Base-by-base conservation (phyloP, 2,797 vertebrate species). In the Tragopan temminckii region DNA sequence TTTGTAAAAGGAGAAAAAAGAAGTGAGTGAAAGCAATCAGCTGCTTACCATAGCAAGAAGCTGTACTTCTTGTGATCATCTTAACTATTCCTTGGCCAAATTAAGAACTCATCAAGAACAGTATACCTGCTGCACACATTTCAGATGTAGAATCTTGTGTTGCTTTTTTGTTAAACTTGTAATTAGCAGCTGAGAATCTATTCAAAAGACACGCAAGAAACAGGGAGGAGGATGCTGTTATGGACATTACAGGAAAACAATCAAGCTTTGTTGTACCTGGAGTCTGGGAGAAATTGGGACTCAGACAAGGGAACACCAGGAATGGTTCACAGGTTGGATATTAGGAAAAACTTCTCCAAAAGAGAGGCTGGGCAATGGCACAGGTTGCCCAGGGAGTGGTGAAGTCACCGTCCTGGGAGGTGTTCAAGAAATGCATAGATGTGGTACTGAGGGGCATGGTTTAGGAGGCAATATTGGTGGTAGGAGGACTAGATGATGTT, bases 221-320 rank as follows among this genome's bases (percentile, higher is more conserved):
- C 0, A 40, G 36, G 24, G 27, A 86, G 31, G 7, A 58, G 24
- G 7, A 21, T 1, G 4, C 42, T 31, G 24, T 46, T 61, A 6
- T 0, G 67, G 31, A 0, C 4, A 36, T 64, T 70, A 20, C 12
- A 45, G 61, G 35, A 23, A 67, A 84, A 45, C 0, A 8, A 35
- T 71, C 2, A 3, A 75, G 23, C 27, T 75, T 19, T 23, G 75
- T 43, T 74, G 57, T 45, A 40, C 57, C 59, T 71, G 48, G 67
- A 59, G 46, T 85, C 2, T 3, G 31, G 27, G 31, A 72, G 42
- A 9, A 77, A 62, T 31, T 38, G 74, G 45, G 31, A 94, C 14
- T 35, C 43, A 42, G 63, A 33, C 48, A 57, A n/a, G 67, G 27
- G 42, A 43, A 43, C 31, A 8, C 13, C 40, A 38, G 31, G 46